These are phyloP conservation scores for Carcharodon carcharias DNA, from an alignment of 2,797 vertebrate genomes.

Conservation along the genomic window DNA sequence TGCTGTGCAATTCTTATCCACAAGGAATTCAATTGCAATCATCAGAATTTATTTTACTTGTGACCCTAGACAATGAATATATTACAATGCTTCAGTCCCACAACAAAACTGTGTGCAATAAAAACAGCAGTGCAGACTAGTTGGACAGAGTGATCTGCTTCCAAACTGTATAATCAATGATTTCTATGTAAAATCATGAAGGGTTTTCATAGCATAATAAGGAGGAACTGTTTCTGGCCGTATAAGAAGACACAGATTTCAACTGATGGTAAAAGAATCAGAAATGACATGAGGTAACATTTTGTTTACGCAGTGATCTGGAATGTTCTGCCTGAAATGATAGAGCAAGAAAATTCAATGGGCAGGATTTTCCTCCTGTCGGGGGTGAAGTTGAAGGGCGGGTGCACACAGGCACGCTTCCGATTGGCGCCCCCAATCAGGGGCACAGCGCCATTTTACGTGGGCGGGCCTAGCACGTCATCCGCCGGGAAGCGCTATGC, in stretches of 20 bases:
- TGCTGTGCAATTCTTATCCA: not conserved
- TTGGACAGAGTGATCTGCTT: not conserved
- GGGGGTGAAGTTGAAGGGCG: too few species aligned
- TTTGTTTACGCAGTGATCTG: not conserved
- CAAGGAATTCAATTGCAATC: not conserved
- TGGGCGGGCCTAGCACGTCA: too few species aligned
- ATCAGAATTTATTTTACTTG: not conserved
- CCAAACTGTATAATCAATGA: not conserved
- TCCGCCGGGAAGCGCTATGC: too few species aligned
- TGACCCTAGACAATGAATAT: not conserved
- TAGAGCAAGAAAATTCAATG: not conserved
- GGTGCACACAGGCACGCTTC: too few species aligned
- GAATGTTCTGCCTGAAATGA: not conserved
- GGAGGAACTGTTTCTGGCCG: not conserved
- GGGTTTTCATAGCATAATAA: not conserved
- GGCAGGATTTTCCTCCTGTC: too few species aligned
- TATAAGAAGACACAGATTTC: not conserved
- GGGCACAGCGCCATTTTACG: too few species aligned
- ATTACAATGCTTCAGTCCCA: not conserved
- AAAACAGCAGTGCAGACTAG: not conserved
- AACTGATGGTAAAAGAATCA: not conserved
- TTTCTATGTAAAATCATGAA: not conserved
- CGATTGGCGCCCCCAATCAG: too few species aligned
- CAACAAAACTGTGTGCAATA: not conserved
- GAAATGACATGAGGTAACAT: not conserved